Conservation (phyloP, 2,888 invertebrate species). For the Hybos culiciformis region DNA sequence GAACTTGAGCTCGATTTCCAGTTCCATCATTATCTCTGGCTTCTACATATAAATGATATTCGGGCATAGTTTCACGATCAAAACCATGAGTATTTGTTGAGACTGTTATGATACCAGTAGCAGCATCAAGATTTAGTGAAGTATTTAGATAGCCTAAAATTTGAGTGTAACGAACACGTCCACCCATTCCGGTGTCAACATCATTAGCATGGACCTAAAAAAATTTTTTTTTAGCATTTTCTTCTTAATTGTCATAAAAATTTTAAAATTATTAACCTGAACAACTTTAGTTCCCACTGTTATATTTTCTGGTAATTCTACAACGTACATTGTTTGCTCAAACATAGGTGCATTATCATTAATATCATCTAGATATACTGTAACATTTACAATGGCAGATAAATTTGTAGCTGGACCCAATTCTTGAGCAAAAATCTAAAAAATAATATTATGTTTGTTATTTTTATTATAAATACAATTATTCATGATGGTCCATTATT, state of each 20-base stretch:
- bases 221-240: constrained; percentile 22
- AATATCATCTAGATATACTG: constrained; percentile 67
- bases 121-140: constrained; percentile 61
- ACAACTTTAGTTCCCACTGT: constrained; percentile 57
- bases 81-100: constrained; percentile 59
- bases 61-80: constrained; percentile 69
- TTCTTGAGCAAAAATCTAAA: constrained; percentile 64
- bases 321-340: constrained; percentile 54
- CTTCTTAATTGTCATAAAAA: constrained; percentile 5
- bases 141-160: constrained; percentile 66
- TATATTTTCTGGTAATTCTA: constrained; percentile 67
- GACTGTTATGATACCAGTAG: constrained; percentile 68
- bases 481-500: not conserved
- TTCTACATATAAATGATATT: constrained; percentile 66
- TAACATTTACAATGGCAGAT: constrained; percentile 58
- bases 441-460: too few relatives aligned
- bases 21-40: constrained; percentile 77
- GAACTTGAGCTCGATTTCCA: constrained; percentile 59
- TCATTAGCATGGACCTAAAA: constrained; percentile 65
- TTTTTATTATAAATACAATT: not conserved
- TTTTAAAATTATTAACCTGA: constrained; percentile 32
- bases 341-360: constrained; percentile 84
- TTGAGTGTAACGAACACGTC: constrained; percentile 62
- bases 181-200: constrained; percentile 63
- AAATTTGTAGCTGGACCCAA: constrained; percentile 62